phyloP scores from a whole-genome alignment of 2,797 vertebrate genomes.

The Amphiprion clarkii region DNA sequence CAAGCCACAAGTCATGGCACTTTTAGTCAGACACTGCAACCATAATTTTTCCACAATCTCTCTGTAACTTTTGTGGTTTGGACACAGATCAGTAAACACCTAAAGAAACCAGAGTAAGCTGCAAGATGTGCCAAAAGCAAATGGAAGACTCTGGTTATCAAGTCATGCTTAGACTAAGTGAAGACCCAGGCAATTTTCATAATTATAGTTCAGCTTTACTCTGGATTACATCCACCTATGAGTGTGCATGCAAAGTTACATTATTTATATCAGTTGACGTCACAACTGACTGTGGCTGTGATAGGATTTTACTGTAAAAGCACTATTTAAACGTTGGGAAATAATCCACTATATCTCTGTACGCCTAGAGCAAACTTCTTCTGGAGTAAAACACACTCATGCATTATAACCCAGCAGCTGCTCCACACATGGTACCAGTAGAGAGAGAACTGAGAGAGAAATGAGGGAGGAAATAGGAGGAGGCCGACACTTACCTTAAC shows the following conservation, averaged over 20 bases:
- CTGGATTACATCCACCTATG: constrained; percentile 15
- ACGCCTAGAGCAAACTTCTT: constrained; percentile 27
- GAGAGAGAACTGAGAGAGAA: constrained; percentile 17
- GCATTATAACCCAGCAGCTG: constrained; percentile 54
- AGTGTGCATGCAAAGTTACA: constrained; percentile 6
- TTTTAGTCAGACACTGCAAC: constrained; percentile 12
- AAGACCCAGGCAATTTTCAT: constrained; percentile 2
- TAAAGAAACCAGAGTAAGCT: constrained; percentile 20
- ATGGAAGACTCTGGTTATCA: constrained; percentile 17
- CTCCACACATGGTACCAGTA: constrained; percentile 57
- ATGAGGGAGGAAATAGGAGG: constrained; percentile 20
- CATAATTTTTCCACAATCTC: constrained; percentile 31
- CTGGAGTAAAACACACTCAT: constrained; percentile 21
- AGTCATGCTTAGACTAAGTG: constrained; percentile 7
- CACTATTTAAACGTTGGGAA: constrained; percentile 28
- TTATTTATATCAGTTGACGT: constrained; percentile 14
- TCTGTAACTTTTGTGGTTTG: constrained; percentile 49
- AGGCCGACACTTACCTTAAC: constrained; percentile 14
- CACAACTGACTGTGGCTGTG: constrained; percentile 2
- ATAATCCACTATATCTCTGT: background rate
- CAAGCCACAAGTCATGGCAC: background rate
- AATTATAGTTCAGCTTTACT: constrained; percentile 22
- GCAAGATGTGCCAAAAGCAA: constrained; percentile 7
- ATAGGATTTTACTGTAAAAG: constrained; percentile 22
- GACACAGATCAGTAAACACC: constrained; percentile 11